A percentile compares a stretch with the other conserved stretches of the same genome.
Evolutionary conservation across 1,140 invertebrate genomes (phyloP).

Genomic region (Drosophila baimaii): DNA sequence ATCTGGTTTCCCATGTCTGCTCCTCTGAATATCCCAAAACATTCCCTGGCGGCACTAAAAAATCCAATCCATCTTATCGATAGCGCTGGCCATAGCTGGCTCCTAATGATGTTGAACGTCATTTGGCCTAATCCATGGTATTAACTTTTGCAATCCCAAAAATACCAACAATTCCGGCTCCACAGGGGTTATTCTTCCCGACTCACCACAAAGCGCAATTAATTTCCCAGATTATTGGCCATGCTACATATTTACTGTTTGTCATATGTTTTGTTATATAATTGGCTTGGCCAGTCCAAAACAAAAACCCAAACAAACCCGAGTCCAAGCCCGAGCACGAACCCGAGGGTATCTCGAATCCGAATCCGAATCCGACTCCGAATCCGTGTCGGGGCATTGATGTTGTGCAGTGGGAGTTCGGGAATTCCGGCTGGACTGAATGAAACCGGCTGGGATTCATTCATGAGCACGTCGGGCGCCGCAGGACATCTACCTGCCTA

Average conservation of each 20-base stretch:
- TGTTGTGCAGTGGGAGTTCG: conserved; percentile 41
- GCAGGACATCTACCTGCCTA: conserved; percentile 65
- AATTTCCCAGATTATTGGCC: conserved; percentile 70
- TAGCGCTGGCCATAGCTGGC: not conserved
- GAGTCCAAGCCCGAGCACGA: not conserved
- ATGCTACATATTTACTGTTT: conserved; percentile 51
- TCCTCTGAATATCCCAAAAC: not conserved
- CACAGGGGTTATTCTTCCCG: conserved; percentile 38
- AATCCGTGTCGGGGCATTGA: conserved; percentile 39
- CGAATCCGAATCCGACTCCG: not conserved
- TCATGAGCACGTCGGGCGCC: conserved; percentile 63
- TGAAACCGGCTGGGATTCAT: conserved; percentile 61
- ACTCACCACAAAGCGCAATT: conserved; percentile 73
- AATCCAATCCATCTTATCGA: conserved; percentile 11
- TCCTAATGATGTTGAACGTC: conserved; percentile 11
- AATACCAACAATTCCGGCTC: conserved; percentile 44
- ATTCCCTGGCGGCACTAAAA: conserved; percentile 3
- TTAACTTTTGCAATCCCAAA: conserved; percentile 44
- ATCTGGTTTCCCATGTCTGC: not conserved
- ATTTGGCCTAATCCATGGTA: conserved; percentile 48
- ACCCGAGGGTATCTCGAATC: not conserved
- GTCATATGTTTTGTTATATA: conserved; percentile 82
- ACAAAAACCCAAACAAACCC: conserved; percentile 55
- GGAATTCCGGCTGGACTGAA: conserved; percentile 51
- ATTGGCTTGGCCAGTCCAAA: conserved; percentile 72